Base-by-base conservation (phyloP, 2,113 vertebrate genomes). In the Urocitellus parryii region DNA sequence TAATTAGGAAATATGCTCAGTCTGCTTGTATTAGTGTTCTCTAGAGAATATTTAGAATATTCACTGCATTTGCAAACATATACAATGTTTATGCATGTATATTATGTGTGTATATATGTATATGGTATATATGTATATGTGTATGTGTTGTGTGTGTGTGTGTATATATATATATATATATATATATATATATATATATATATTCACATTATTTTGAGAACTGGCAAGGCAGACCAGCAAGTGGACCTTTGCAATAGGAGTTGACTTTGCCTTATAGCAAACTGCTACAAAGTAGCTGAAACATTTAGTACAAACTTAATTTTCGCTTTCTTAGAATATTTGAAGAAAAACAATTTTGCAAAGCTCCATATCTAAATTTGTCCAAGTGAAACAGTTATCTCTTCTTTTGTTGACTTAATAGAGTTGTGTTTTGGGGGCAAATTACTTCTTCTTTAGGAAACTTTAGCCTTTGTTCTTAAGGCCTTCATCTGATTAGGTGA, bases 281-380 rank as follows among this genome's bases (percentile, higher is more conserved):
- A 77, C 81, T 20, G 27, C 82, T 65, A 20, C 76, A 94, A 92
- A 90, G 53, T 56, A 80, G 84, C 95, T 73, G 11, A 67, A 91
- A 92, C 81, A 25, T n/a, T 95, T 90, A 96, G 65, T 12, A 93
- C 63, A 87, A 97, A 97, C 89, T 56, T 65, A 74, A 27, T 87
- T 72, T n/a, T 93, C 51, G 17, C 17, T n/a, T 67, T 86, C 51
- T 24, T 42, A 68, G 45, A 4, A 7, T 2, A 27, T 93, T 97
- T 81, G 79, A 78, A 0, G 18, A 74, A 56, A 89, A 73, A 74
- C 73, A 79, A 82, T 48, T 74, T 81, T 92, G 1, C 65, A 83
- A 82, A 92, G 45, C 72, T 67, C 48, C 20, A 4, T 72, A 12
- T 51, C 95, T 34, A 93, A 83, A 95, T 74, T 45, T 24, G 8